Base-by-base conservation (phyloP, 2,888 invertebrate genomes). In the Rhamphomyia laevipes region DNA sequence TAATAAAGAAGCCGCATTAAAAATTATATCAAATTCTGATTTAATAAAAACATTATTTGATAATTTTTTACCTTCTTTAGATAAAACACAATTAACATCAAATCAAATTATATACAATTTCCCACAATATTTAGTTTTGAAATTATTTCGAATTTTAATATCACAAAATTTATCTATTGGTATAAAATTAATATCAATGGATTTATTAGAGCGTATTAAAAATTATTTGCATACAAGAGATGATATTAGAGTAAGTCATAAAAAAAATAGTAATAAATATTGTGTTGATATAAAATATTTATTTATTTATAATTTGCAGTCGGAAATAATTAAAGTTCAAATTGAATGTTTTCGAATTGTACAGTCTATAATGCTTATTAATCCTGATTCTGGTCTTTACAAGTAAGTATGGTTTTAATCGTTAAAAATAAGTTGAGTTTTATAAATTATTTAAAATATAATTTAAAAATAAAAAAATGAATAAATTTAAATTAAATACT, bases 51-150 rank as follows among this genome's bases (percentile, higher is more conserved):
- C 71, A 15, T 73, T 87, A 16, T 63, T 80, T 15, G 65, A 62
- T 13, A 65, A 79, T 60, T 86, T 85, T 65, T 42, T 70, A 45
- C 65, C 69, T 3, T 54, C 55, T 15, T 49, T 64, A 38, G 51
- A 61, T 38, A 52, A 52, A 53, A 56, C 7, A 27, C 4, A 27
- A 27, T 27, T 27, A 7, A 4, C 4, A 27, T 27, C 23, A 27
- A 27, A 27, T n/a, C 53, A 61, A 11, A 52, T 73, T 64, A 61
- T 74, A 72, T 46, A 86, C 63, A 80, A 81, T 6, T 75, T 77
- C 55, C 86, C 90, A 4, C 70, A 86, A 52, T 65, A 80, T 47
- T 73, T 79, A 46, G 86, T 86, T 10, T 63, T 92, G 16, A 87
- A 84, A 63, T 70, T 92, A 5, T 67, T 89, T 33, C 75, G 90